Evolutionary conservation across 2,888 invertebrate genomes (phyloP), one percentile per base, ranked within the genome.

Genomic region (Sphaeridia pumilis): DNA sequence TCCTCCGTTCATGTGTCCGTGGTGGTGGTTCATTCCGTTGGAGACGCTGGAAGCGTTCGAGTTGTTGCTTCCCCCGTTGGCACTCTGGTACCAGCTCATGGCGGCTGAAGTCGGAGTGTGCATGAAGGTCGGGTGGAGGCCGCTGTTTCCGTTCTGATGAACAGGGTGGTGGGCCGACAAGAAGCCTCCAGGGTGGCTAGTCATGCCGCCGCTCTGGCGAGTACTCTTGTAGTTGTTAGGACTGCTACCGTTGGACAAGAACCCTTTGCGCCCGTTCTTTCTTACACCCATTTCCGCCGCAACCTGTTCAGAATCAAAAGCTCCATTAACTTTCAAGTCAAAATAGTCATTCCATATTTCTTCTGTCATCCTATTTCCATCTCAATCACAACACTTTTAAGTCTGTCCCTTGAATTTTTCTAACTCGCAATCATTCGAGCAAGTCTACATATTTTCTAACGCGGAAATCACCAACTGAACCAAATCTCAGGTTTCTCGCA

Each of bases 81-180:
- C 36, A 5, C 24, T 12, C 48, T 60, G 56, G 56, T 61, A 61
- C 61, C 61, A 61, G 47, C 51, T 58, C 50, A 61, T 56, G 51
- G 61, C 61, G n/a, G 61, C 61, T 28, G 61, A 59, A 54, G 56
- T 57, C 25, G 59, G 59, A 52, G 61, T 56, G 52, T 61, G 61
- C 26, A 25, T 46, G 36, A 41, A 43, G 36, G 47, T 31, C 44
- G 54, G 56, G 43, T 57, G 59, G 42, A 52, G 52, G 41, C 55
- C 55, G 21, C 35, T 35, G 41, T 55, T 55, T 22, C 41, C 45
- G 46, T 52, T 46, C n/a, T 53, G 52, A 46, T 51, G 51, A 26
- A 50, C 48, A 42, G 55, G 45, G 50, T 55, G 52, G 49, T 60
- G 58, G 34, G 52, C 56, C 27, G 54, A 51, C 25, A 20, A 24